Evolutionary conservation across 2,797 vertebrate genomes (phyloP).

Genomic region (Cephalopachus bancanus): DNA sequence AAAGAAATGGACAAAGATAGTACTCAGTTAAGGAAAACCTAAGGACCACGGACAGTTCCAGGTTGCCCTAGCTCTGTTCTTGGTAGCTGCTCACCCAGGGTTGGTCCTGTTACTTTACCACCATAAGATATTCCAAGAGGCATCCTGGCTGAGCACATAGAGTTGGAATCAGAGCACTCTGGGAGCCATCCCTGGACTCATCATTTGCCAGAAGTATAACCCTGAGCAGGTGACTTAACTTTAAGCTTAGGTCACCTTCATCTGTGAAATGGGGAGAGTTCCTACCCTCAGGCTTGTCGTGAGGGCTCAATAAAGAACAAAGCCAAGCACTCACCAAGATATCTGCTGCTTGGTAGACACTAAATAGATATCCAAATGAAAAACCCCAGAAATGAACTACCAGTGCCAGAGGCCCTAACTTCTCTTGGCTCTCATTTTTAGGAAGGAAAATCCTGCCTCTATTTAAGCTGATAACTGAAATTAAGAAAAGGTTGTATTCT

Average conservation of each 20-base stretch:
- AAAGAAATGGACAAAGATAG: background rate
- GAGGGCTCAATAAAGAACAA: background rate
- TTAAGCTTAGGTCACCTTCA: background rate
- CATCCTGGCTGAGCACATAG: background rate
- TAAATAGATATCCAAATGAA: background rate
- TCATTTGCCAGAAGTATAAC: background rate
- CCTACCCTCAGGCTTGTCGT: background rate
- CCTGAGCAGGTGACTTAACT: background rate
- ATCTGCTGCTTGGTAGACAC: background rate
- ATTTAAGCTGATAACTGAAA: background rate
- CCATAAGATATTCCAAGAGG: background rate
- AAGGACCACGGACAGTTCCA: background rate
- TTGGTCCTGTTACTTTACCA: background rate
- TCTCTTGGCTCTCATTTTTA: background rate
- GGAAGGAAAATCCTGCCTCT: slow-evolving; percentile 1
- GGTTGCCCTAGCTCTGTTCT: rapidly evolving
- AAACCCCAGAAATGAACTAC: background rate
- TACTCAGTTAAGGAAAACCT: background rate
- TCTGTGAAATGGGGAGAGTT: background rate
- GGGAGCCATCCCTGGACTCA: background rate
- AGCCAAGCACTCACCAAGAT: background rate
- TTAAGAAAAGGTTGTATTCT: background rate
- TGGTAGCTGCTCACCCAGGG: background rate
- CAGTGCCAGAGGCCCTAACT: background rate
- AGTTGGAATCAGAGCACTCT: background rate